Evolutionary conservation across 1,140 invertebrate genomes (phyloP), one percentile per base, ranked within the genome.

Genomic region (Papilio polyxenes): DNA sequence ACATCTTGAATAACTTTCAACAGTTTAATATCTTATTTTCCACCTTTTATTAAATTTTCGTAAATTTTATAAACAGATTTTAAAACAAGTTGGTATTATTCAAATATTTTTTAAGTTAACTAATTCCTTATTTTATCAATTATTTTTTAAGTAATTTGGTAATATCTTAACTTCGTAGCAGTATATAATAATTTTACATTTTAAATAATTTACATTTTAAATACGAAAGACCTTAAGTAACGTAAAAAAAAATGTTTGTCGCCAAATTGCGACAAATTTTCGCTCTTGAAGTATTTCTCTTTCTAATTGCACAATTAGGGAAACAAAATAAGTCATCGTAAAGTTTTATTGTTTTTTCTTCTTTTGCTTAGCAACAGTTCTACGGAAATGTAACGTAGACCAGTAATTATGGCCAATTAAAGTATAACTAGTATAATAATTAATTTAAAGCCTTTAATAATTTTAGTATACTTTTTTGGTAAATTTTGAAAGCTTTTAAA

Each of bases 281-380:
- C 13, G 31, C 65, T 72, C 65, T 72, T 72, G 65, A 37, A 72
- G 65, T 72, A 72, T 72, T 72, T 37, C 65, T 72, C 13, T 72
- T 72, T 37, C 65, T 72, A 72, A 72, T 72, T 72, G 65, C 65
- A 72, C 65, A 72, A 72, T 72, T 72, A 72, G 31, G 65, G 65
- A 72, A 72, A 72, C 65, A 72, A 72, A 72, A 72, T 72, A 72
- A 72, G 65, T 31, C 65, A 31, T 72, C 65, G 65, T 72, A 37
- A 37, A 72, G 65, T 72, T 72, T 72, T 72, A 37, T 72, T 40
- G 65, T 72, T 23, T 31, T 69, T 72, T 72, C 37, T 37, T 37
- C 31, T 37, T 72, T 37, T 72, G 11, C 31, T 72, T 20, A 13
- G 23, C 6, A 11, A 2, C 23, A 17, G 17, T 37, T 72, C 13